phyloP scores from a whole-genome alignment of 2,113 vertebrate species.

The Psammodynastes pulverulentus region DNA sequence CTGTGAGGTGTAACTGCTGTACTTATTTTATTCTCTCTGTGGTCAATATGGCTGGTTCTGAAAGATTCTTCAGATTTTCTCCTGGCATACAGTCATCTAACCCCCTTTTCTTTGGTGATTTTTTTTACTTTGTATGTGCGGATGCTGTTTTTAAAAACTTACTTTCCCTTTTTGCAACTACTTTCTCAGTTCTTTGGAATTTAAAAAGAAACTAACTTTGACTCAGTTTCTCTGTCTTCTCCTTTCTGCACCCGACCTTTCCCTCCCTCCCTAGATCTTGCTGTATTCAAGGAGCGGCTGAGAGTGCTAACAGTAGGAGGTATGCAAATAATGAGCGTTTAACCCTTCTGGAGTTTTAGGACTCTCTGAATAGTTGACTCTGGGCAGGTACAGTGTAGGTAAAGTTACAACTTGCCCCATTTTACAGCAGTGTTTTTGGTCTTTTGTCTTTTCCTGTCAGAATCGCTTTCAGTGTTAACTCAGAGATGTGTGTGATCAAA shows the following conservation, averaged over 20 bases:
- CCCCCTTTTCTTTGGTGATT: constrained; percentile 34
- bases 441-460: background rate
- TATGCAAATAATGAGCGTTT: constrained; percentile 75
- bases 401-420: constrained; percentile 32
- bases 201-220: constrained; percentile 65
- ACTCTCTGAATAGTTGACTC: constrained; percentile 66
- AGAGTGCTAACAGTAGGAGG: constrained; percentile 94
- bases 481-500: background rate
- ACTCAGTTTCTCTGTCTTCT: constrained; percentile 69
- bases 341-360: constrained; percentile 63
- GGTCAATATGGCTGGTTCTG: background rate
- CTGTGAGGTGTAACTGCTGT: constrained; percentile 19
- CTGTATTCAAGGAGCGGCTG: constrained; percentile 92
- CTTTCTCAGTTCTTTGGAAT: constrained; percentile 31
- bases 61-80: constrained; percentile 2
- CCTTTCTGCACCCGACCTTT: constrained; percentile 63
- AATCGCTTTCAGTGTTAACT: constrained; percentile 22
- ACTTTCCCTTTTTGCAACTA: constrained; percentile 50
- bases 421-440: background rate
- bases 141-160: constrained; percentile 22
- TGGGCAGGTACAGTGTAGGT: constrained; percentile 61
- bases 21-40: background rate
- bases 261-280: constrained; percentile 82
- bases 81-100: constrained; percentile 33
- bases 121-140: constrained; percentile 54